Base-by-base conservation (phyloP, 2,888 invertebrate species). In the Eurytoma californica region DNA sequence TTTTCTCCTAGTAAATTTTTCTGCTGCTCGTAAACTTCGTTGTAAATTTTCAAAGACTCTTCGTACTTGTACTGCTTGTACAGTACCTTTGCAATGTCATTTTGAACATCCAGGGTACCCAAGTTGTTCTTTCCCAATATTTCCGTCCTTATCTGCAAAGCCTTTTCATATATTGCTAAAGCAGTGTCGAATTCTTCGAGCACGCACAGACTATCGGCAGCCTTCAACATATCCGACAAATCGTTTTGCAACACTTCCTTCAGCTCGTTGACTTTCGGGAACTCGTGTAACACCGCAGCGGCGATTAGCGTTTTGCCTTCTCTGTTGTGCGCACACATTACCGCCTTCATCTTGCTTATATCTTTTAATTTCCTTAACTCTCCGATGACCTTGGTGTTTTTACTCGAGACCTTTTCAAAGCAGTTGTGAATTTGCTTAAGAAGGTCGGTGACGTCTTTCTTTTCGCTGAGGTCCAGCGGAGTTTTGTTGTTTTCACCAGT, bases 61-160 rank as follows among this genome's bases (percentile, higher is more conserved):
- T 77, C 49, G 78, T 80, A 51, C 61, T 73, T 82, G n/a, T 77
- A 77, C 67, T 75, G 73, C 57, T 82, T 82, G 76, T 81, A 82
- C n/a, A 83, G 60, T 30, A 77, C 67, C 66, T 55, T 55, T 0
- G 73, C 68, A 7, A 80, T 72, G 1, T 72, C 16, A 13, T 18
- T 77, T 67, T 83, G 66, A 30, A 77, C 79, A 53, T 79, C 72
- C 28, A 84, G 72, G 39, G 82, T 81, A 72, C 70, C 77, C 16
- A 57, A 61, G 80, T 83, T 68, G 72, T 82, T 63, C 60, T 70
- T 30, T 18, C 77, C 77, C 30, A 77, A 69, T 39, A 72, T 81
- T 53, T 74, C 63, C 24, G 49, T 77, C 47, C 75, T 67, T 49
- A 28, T 82, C n/a, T 77, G 65, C 30, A 80, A 75, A 4, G 74